Conservation (phyloP, 2,797 vertebrate species). For the Micropoecilia bifurca region DNA sequence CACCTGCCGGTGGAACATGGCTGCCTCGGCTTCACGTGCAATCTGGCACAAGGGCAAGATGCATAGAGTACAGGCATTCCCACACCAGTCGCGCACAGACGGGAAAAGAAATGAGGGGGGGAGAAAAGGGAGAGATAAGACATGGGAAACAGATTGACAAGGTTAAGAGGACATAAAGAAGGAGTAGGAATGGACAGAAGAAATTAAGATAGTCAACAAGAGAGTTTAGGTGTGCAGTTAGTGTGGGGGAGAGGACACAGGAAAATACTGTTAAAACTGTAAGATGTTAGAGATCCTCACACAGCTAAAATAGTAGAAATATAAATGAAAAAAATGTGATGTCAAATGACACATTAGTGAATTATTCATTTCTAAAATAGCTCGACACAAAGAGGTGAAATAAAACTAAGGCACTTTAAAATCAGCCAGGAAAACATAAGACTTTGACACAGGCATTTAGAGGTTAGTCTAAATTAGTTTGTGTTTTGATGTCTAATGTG, state of each 20-base stretch:
- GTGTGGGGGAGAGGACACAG: not conserved
- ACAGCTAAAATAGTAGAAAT: not conserved
- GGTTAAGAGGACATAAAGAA: constrained; percentile 26
- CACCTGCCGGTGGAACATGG: constrained; percentile 98
- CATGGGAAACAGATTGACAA: constrained; percentile 13
- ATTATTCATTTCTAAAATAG: not conserved
- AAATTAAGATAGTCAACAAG: not conserved
- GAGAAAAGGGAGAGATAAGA: not conserved
- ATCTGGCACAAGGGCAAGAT: constrained; percentile 86
- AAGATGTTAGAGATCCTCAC: not conserved
- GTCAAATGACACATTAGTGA: not conserved
- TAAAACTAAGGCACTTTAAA: constrained; percentile 13
- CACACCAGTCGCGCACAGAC: constrained; percentile 41
- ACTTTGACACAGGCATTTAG: not conserved
- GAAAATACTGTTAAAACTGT: constrained; percentile 43
- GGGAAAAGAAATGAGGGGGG: constrained; percentile 6
- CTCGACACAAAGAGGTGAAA: constrained; percentile 23
- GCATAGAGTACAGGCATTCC: constrained; percentile 53
- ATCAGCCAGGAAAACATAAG: constrained; percentile 3
- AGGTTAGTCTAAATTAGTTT: constrained; percentile 21
- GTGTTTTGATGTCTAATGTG: not conserved
- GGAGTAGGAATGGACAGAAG: not conserved
- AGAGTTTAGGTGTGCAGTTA: constrained; percentile 36
- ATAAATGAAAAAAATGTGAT: not conserved
- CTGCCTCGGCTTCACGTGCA: constrained; percentile 98